Evolutionary conservation across 2,888 invertebrate species (phyloP).

Genomic region (Loripinus fragilis): DNA sequence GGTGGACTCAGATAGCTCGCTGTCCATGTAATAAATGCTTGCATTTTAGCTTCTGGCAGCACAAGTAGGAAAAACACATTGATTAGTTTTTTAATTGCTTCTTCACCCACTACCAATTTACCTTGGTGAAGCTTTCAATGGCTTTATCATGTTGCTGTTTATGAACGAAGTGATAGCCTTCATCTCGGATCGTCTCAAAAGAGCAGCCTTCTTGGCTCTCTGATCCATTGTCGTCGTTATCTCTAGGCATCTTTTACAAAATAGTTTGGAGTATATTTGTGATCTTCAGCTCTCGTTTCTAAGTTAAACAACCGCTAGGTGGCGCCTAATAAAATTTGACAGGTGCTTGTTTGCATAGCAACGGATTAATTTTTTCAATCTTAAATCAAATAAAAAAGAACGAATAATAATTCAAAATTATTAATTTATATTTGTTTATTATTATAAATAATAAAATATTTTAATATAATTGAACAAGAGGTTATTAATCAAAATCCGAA

Average conservation of each 20-base stretch:
- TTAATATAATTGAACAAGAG: too few relatives aligned
- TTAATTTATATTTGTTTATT: too few relatives aligned
- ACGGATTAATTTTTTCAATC: conserved; percentile 37
- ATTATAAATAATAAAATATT: too few relatives aligned
- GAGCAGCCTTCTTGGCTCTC: conserved; percentile 69
- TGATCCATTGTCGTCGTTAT: conserved; percentile 68
- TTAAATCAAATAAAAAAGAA: too few relatives aligned
- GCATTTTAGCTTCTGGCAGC: too few relatives aligned
- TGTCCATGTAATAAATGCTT: too few relatives aligned
- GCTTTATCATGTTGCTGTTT: conserved; percentile 79
- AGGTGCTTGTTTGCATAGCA: conserved; percentile 49
- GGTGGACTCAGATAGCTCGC: too few relatives aligned
- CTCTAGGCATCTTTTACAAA: conserved; percentile 62
- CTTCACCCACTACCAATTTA: conserved; percentile 45
- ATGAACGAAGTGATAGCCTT: conserved; percentile 79
- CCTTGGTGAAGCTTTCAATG: conserved; percentile 82
- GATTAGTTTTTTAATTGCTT: neutral
- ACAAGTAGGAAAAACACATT: too few relatives aligned
- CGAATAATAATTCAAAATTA: too few relatives aligned
- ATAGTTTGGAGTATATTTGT: conserved; percentile 24
- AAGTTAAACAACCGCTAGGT: conserved; percentile 56
- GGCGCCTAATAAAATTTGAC: conserved; percentile 35
- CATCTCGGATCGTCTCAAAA: conserved; percentile 78
- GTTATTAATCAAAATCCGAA: too few relatives aligned
- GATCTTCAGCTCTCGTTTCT: conserved; percentile 39